Conservation (phyloP, 2,888 invertebrate genomes). For the Mythimna ferrago region DNA sequence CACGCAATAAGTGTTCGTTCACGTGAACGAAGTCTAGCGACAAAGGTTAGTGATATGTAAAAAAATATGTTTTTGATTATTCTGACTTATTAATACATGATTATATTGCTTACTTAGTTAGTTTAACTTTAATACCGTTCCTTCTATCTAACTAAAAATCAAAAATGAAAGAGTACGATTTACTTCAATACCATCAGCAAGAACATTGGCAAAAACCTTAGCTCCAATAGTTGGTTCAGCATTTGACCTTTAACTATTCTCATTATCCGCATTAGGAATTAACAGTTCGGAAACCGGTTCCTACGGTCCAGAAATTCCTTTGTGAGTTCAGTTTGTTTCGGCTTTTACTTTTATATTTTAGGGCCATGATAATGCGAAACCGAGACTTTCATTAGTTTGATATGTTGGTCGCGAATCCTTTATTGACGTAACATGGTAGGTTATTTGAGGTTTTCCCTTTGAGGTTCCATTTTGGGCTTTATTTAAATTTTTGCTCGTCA, state of each 20-base stretch:
- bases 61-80: too few species aligned
- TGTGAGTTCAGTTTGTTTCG: constrained; percentile 56
- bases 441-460: constrained; percentile 19
- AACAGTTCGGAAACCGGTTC: constrained; percentile 68
- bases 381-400: constrained; percentile 49
- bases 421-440: background rate
- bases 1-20: too few species aligned
- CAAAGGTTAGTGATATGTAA: too few species aligned
- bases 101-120: background rate
- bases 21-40: too few species aligned
- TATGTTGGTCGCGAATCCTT: constrained; percentile 25
- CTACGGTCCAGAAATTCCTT: constrained; percentile 63
- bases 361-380: constrained; percentile 55
- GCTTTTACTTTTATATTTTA: constrained; percentile 65
- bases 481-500: background rate
- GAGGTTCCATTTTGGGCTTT: background rate
- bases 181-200: background rate
- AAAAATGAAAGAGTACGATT: too few species aligned
- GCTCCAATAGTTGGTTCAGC: constrained; percentile 37
- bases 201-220: constrained; percentile 18
- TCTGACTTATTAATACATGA: too few species aligned
- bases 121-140: background rate
- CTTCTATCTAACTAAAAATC: background rate
- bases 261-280: constrained; percentile 63
- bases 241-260: constrained; percentile 55